Percentiles rank a stretch among this genome's conserved stretches.
Conservation (phyloP, 1,140 invertebrate species). For the Piezodorus guildinii region DNA sequence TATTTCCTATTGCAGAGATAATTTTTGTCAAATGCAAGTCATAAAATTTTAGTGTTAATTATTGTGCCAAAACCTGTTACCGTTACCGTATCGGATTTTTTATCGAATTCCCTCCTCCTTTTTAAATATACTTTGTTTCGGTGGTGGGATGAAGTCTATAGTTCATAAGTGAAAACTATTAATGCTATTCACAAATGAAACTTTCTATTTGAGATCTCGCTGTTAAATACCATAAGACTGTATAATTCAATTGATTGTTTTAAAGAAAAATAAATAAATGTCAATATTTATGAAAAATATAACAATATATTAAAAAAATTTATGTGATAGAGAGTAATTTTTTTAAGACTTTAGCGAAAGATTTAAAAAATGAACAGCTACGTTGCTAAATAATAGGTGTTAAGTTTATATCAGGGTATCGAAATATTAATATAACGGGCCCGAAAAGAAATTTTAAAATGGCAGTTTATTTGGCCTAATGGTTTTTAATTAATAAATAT, state of each 20-base stretch:
- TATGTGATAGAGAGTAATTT: slow-evolving; percentile 15
- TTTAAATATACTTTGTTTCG: slow-evolving; percentile 1
- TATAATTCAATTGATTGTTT: not conserved
- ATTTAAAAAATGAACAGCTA: not conserved
- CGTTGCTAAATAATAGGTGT: not conserved
- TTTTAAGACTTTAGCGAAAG: slow-evolving; percentile 9
- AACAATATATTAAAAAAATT: slow-evolving; percentile 11
- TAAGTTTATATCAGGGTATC: slow-evolving; percentile 6
- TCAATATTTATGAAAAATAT: slow-evolving; percentile 1
- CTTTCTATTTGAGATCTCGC: slow-evolving; percentile 9
- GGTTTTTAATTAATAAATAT: slow-evolving; percentile 11
- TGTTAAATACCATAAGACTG: slow-evolving; percentile 13
- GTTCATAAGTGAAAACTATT: slow-evolving; percentile 4
- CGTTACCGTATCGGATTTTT: not conserved
- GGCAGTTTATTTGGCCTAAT: slow-evolving; percentile 12
- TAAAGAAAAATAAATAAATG: slow-evolving; percentile 2
- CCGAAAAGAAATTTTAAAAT: not conserved
- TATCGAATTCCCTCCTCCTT: not conserved
- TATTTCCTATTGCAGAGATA: slow-evolving; percentile 19
- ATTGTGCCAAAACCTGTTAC: slow-evolving; percentile 13
- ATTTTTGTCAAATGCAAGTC: not conserved
- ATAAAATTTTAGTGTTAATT: not conserved
- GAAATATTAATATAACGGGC: not conserved
- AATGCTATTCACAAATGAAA: slow-evolving; percentile 11
- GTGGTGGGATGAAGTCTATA: slow-evolving; percentile 2